Conservation (phyloP, 2,888 invertebrate genomes). For the Apamea crenata region DNA sequence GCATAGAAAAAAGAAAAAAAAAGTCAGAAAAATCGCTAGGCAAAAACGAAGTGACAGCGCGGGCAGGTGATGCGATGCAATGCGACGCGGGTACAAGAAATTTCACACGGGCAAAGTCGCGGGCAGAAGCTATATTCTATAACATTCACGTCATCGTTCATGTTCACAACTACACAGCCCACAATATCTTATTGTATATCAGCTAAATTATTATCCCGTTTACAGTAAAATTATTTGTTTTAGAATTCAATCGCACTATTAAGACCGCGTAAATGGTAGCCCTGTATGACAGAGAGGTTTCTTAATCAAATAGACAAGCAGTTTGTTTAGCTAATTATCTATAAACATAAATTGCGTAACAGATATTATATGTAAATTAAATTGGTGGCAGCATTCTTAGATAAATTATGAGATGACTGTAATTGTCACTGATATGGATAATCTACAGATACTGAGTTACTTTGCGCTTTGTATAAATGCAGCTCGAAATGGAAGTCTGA, state of each 20-base stretch:
- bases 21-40: not conserved
- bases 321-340: slow-evolving; percentile 53
- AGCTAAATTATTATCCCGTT: slow-evolving; percentile 35
- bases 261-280: slow-evolving; percentile 39
- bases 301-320: slow-evolving; percentile 42
- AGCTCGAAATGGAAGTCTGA: slow-evolving; percentile 6
- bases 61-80: not conserved
- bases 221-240: slow-evolving; percentile 46
- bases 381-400: slow-evolving; percentile 62
- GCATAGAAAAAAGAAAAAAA: not conserved
- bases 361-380: slow-evolving; percentile 45
- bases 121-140: slow-evolving; percentile 23
- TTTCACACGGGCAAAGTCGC: no score
- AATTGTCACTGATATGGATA: slow-evolving; percentile 24
- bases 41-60: no score
- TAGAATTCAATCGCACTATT: slow-evolving; percentile 41
- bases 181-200: slow-evolving; percentile 31
- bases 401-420: slow-evolving; percentile 42
- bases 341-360: slow-evolving; percentile 34
- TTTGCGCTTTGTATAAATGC: not conserved
- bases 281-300: slow-evolving; percentile 46
- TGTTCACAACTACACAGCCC: not conserved
- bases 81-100: no score
- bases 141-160: slow-evolving; percentile 20
- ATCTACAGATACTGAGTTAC: slow-evolving; percentile 19